Conservation (phyloP, 2,797 vertebrate genomes). For the Microhierax caerulescens region DNA sequence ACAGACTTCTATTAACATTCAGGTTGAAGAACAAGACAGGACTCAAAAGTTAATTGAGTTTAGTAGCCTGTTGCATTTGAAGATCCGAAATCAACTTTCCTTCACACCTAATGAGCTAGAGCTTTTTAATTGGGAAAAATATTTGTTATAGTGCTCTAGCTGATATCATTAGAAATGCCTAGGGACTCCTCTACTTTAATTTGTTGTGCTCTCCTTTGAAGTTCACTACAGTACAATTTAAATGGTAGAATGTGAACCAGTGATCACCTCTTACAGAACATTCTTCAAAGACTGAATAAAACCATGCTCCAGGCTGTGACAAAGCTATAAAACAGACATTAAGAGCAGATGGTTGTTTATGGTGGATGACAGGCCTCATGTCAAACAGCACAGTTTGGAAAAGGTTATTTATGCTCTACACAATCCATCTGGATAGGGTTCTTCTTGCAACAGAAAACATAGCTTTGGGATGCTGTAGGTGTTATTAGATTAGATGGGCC, state of each 20-base stretch:
- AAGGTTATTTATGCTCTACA: background rate
- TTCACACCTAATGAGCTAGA: background rate
- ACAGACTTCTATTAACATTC: background rate
- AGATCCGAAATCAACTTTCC: background rate
- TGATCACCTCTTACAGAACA: background rate
- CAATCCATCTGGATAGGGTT: background rate
- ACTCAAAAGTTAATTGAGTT: background rate
- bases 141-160: background rate
- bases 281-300: background rate
- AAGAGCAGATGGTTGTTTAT: background rate
- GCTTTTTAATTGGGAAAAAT: background rate
- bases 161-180: background rate
- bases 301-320: background rate
- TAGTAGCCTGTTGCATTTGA: background rate
- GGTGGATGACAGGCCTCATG: background rate
- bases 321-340: background rate
- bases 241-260: background rate
- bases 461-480: background rate
- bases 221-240: background rate
- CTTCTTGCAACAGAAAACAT: background rate
- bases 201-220: background rate
- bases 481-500: background rate
- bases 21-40: background rate
- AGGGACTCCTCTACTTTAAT: background rate
- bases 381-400: background rate